Evolutionary conservation across 1,140 invertebrate genomes (phyloP).

Genomic region (Drosophila nannoptera): DNA sequence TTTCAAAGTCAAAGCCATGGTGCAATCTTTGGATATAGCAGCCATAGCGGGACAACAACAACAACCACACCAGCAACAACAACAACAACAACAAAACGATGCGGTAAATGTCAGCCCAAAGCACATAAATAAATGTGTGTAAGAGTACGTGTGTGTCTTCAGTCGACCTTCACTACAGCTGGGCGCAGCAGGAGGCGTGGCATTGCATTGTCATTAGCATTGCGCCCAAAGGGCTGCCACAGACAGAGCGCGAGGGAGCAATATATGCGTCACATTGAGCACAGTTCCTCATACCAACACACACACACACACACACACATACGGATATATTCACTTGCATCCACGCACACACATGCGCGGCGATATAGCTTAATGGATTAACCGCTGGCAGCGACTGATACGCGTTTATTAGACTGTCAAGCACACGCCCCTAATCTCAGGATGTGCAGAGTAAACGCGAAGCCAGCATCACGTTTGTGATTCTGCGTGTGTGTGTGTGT

Average conservation of each 20-base stretch:
- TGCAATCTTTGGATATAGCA: slow-evolving; percentile 75
- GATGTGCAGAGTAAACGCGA: slow-evolving; percentile 33
- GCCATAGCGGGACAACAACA: slow-evolving; percentile 62
- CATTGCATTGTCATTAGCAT: slow-evolving; percentile 69
- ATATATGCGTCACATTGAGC: slow-evolving; percentile 65
- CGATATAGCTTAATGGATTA: slow-evolving; percentile 74
- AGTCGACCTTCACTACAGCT: slow-evolving; percentile 25
- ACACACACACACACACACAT: slow-evolving; percentile 12
- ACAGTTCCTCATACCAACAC: slow-evolving; percentile 24
- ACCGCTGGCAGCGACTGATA: slow-evolving; percentile 69
- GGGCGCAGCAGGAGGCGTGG: slow-evolving; percentile 59
- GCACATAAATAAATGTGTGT: slow-evolving; percentile 25
- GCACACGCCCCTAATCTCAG: slow-evolving; percentile 60
- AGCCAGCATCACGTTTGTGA: slow-evolving; percentile 33
- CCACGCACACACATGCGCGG: slow-evolving; percentile 5
- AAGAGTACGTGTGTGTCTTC: slow-evolving; percentile 4
- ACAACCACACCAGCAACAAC: slow-evolving; percentile 20
- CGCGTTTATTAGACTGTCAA: slow-evolving; percentile 76
- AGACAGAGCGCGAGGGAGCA: slow-evolving; percentile 37
- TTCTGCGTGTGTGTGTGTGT: slow-evolving; percentile 7
- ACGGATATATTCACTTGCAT: too few species aligned
- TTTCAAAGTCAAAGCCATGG: slow-evolving; percentile 76
- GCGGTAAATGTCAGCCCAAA: slow-evolving; percentile 60
- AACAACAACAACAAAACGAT: slow-evolving; percentile 59
- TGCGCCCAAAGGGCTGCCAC: slow-evolving; percentile 44